Percentiles rank a stretch among this genome's conserved stretches.
These are phyloP conservation scores for Copidosoma floridanum DNA, from an alignment of 1,140 invertebrate species.

Conservation along the genomic window DNA sequence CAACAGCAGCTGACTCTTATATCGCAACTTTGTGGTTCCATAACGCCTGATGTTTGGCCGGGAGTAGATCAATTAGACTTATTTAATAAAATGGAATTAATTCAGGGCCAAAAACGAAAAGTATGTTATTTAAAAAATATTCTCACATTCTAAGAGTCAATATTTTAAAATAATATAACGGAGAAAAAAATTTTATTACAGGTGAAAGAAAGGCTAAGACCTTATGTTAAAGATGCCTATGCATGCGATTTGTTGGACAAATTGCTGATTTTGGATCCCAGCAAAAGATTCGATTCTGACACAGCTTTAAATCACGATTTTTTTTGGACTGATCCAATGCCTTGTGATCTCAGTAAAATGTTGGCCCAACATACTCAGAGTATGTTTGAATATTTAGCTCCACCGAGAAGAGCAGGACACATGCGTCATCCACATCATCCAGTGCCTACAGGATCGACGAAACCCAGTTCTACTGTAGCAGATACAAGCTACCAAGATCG, in stretches of 20 bases:
- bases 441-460: conserved; percentile 54
- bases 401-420: conserved; percentile 68
- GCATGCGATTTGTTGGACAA: conserved; percentile 94
- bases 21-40: conserved; percentile 94
- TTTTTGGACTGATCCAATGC: conserved; percentile 97
- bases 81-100: conserved; percentile 88
- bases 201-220: conserved; percentile 85
- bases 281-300: conserved; percentile 87
- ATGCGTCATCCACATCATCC: conserved; percentile 69
- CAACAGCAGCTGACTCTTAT: conserved; percentile 95
- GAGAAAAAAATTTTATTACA: conserved; percentile 46
- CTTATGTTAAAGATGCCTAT: conserved; percentile 88
- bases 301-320: conserved; percentile 96
- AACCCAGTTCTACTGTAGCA: conserved; percentile 58
- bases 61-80: conserved; percentile 91
- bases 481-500: conserved; percentile 75
- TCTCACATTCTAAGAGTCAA: too few species aligned
- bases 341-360: conserved; percentile 89
- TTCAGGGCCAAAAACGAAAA: conserved; percentile 87
- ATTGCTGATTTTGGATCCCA: conserved; percentile 87
- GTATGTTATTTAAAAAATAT: conserved; percentile 47
- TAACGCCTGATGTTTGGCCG: conserved; percentile 92
- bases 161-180: too few species aligned
- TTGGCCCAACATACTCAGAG: conserved; percentile 89
- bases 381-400: conserved; percentile 95